Percentiles rank a stretch among this genome's conserved stretches.
phyloP scores from a whole-genome alignment of 1,140 invertebrate species.

The Vanessa tameamea region DNA sequence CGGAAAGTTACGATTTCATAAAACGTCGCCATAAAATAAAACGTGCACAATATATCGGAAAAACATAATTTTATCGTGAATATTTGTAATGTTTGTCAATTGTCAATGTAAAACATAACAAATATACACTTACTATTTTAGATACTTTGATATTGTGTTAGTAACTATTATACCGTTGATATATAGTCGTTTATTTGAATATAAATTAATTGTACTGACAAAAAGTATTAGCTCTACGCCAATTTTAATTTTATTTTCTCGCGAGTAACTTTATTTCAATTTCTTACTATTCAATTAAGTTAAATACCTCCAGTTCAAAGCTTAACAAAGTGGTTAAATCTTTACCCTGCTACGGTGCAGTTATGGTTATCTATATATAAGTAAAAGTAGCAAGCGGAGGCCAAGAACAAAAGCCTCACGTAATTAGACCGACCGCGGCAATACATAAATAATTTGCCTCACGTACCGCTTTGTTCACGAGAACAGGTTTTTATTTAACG shows the following conservation, averaged over 20 bases:
- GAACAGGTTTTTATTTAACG: constrained; percentile 77
- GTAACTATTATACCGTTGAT: not conserved
- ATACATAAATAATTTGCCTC: constrained; percentile 80
- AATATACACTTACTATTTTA: not conserved
- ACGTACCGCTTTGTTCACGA: constrained; percentile 73
- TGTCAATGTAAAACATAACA: too few species aligned
- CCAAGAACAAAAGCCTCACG: constrained; percentile 74
- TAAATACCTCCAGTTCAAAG: constrained; percentile 42
- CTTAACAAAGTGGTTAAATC: constrained; percentile 57
- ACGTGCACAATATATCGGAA: constrained; percentile 28
- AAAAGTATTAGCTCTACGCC: constrained; percentile 12
- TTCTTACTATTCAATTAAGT: constrained; percentile 34
- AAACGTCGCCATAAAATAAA: constrained; percentile 38
- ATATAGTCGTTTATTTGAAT: too few species aligned
- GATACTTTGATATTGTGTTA: not conserved
- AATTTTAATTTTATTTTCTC: constrained; percentile 22
- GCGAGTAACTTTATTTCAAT: constrained; percentile 24
- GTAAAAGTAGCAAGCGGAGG: constrained; percentile 50
- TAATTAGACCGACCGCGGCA: constrained; percentile 77
- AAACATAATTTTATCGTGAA: constrained; percentile 17
- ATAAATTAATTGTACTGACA: not conserved
- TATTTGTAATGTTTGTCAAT: constrained; percentile 16
- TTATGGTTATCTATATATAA: constrained; percentile 60
- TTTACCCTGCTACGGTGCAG: constrained; percentile 52
- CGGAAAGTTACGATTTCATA: constrained; percentile 37